Evolutionary conservation across 64 coral and sea anemone species (phyloP).

Genomic region (Anthopleura sola): DNA sequence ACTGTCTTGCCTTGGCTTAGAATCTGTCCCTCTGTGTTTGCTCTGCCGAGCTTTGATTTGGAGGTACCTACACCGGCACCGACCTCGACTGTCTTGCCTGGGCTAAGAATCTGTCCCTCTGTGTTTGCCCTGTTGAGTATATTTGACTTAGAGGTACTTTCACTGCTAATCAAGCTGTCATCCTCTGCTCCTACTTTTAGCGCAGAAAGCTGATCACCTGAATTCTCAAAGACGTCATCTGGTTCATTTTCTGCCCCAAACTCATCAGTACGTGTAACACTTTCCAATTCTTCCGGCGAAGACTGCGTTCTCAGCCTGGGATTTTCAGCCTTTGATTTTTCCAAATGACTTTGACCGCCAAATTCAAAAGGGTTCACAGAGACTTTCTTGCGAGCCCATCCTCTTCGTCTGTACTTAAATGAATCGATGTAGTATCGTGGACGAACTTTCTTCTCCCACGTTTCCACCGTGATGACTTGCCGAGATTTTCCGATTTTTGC

Average conservation of each 20-base stretch:
- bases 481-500: conserved; percentile 41
- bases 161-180: not conserved
- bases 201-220: not conserved
- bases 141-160: not conserved
- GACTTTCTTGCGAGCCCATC: conserved; percentile 48
- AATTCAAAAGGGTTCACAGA: conserved; percentile 42
- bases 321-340: not conserved
- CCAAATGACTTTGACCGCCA: not conserved
- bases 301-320: not conserved
- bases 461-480: not conserved
- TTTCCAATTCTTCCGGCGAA: not conserved
- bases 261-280: not conserved
- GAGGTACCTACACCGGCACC: no score
- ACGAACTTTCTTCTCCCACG: conserved; percentile 36
- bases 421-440: conserved; percentile 34
- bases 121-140: not conserved
- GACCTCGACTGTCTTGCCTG: not conserved
- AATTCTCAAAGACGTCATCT: not conserved
- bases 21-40: no score
- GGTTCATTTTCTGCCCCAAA: not conserved
- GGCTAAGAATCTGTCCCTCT: not conserved
- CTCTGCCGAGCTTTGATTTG: no score
- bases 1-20: not conserved
- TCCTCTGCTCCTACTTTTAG: not conserved
- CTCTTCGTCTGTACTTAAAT: conserved; percentile 19